Evolutionary conservation across 1,140 invertebrate species (phyloP), one percentile per base, ranked within the genome.

Genomic region (Euwallacea similis): DNA sequence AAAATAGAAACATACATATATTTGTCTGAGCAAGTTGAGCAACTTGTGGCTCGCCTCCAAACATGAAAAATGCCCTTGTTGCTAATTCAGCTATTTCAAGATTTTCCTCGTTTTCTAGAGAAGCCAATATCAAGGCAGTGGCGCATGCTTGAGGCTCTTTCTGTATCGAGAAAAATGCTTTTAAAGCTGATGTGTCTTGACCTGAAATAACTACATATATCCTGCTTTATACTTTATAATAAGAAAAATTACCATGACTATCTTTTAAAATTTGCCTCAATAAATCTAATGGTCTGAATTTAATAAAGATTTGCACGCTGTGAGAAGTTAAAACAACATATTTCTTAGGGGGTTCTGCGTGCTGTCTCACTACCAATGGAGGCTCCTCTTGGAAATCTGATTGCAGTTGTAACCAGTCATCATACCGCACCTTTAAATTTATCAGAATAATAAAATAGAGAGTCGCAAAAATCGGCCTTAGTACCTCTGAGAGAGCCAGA

Each of bases 1-100:
- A 56, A 15, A 13, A 21, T 54, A 59, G 10, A 60, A 62, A 63
- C 7, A 72, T 75, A 79, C 77, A 74, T 13, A 73, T 73, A 67
- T 74, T 74, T 7, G 73, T 76, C 67, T 78, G 74, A 72, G 61
- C 74, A 8, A 73, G 21, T 7, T 73, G 66, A 21, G 69, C 69
- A 11, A 78, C 76, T 55, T 81, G 80, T 7, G 85, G 86, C 76
- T 96, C 94, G 9, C 91, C 92, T 43, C 96, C 96, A 81, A 96
- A 97, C 66, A 95, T 82, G 78, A 98, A 95, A 80, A 98, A 97
- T 0, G 96, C 95, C 78, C 93, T 88, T 1, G 92, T 91, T 4
- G 96, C 96, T 90, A 93, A 93, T 76, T 97, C 92, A 50, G 89
- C 87, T 0, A 94, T 84, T 76, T 93, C 89, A 42, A 87, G 86